Evolutionary conservation across 1,140 invertebrate genomes (phyloP), one percentile per base, ranked within the genome.

Genomic region (Lerema accius): DNA sequence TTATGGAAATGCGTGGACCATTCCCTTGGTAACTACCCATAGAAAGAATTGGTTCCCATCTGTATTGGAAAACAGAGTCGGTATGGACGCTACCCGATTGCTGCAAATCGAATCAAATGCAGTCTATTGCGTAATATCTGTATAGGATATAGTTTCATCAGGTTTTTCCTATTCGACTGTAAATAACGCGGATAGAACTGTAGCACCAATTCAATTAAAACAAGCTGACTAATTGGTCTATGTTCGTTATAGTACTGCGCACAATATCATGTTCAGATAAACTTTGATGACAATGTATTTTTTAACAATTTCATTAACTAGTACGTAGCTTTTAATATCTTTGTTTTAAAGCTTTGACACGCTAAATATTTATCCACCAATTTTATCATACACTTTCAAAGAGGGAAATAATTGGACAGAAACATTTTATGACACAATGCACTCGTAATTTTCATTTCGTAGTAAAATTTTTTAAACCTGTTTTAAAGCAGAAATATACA

Each of bases 1-100:
- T 53, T 53, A 53, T 53, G 50, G 17, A 53, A 53, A 53, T 53
- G 16, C 17, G 35, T 13, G 13, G 49, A 53, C 35, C 50, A 11
- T 53, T 40, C 15, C 32, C 13, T 2, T 4, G 9, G 19, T 49
- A 53, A 53, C 35, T 5, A 39, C 11, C 50, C 13, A 53, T 53
- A 19, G 50, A 26, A 53, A 53, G 37, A 40, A 53, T 40, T 40
- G 50, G 19, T 39, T 14, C 16, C 40, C 16, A 11, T 40, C 50
- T 40, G n/a, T 19, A 53, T 53, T 39, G 50, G 35, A 53, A 53
- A 40, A 37, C 14, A 39, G 49, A 51, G 11, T 17, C 17, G 6
- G n/a, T n/a, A 23, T 15, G 26, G 0, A 32, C 28, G 4, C 7
- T 32, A 32, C 1, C 11, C 13, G 3, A 53, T 53, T 40, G 35